Percentiles rank a stretch among this genome's conserved stretches.
Evolutionary conservation across 2,797 vertebrate genomes (phyloP).

Genomic region (Ispidina picta): DNA sequence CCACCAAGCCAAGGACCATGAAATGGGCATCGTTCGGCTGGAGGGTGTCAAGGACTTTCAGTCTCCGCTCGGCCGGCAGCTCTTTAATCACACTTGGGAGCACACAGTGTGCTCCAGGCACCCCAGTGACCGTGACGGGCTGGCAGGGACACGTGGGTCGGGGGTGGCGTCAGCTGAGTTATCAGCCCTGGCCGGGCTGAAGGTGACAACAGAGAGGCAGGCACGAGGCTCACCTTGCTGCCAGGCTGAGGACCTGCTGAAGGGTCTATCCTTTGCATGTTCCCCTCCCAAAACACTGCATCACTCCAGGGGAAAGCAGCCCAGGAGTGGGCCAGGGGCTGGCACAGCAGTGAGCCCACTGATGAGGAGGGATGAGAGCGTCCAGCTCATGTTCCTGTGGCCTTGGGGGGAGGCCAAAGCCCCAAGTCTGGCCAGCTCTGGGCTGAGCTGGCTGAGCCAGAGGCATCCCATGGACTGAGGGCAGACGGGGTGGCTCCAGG

Average conservation of each 20-base stretch:
- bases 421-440: not conserved
- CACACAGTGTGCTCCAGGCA: not conserved
- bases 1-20: not conserved
- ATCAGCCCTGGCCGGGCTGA: not conserved
- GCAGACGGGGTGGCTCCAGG: not conserved
- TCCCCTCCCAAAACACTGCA: not conserved
- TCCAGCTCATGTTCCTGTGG: not conserved
- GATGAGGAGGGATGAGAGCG: not conserved
- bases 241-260: not conserved
- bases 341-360: not conserved
- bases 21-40: not conserved
- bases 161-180: not conserved
- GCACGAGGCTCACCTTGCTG: not conserved
- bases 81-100: not conserved
- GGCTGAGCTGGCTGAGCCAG: rapidly evolving
- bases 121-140: not conserved
- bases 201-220: not conserved
- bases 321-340: not conserved
- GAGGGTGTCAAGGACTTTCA: not conserved
- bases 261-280: rapidly evolving
- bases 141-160: rapidly evolving
- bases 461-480: rapidly evolving
- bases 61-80: rapidly evolving
- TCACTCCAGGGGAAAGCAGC: not conserved
- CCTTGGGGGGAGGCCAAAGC: not conserved